phyloP scores from a whole-genome alignment of 2,888 invertebrate species.

The Globia sparganii region DNA sequence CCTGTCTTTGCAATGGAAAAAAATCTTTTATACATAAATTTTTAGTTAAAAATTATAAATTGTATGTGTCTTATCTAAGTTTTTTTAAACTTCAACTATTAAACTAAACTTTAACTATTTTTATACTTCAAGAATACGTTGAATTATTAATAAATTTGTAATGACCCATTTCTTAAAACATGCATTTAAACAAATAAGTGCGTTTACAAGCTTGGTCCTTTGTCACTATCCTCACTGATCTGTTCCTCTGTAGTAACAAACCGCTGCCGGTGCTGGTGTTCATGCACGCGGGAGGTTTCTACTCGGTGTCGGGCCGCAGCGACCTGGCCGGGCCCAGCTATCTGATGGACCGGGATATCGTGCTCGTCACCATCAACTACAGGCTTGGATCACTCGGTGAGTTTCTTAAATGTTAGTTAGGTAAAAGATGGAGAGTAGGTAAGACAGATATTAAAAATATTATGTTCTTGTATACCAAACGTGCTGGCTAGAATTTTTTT shows the following conservation, averaged over 20 bases:
- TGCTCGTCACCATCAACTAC: conserved; percentile 92
- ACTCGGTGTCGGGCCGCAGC: conserved; percentile 91
- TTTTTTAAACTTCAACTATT: background rate
- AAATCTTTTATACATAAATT: background rate
- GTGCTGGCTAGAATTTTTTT: background rate
- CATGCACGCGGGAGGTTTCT: conserved; percentile 93
- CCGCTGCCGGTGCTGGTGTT: conserved; percentile 91
- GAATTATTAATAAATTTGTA: background rate
- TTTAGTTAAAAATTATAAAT: background rate
- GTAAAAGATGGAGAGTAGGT: background rate
- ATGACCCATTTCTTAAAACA: too few species aligned
- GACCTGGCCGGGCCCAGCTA: conserved; percentile 91
- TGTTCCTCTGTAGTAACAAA: conserved; percentile 61
- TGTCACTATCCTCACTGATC: background rate
- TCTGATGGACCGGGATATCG: conserved; percentile 91
- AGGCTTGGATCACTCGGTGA: conserved; percentile 89
- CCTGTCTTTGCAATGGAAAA: background rate
- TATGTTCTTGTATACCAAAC: background rate
- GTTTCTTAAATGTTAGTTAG: background rate
- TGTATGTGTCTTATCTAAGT: background rate
- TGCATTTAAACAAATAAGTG: too few species aligned
- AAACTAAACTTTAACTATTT: background rate
- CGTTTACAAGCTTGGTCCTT: background rate
- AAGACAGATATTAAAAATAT: too few species aligned
- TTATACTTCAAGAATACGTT: background rate